phyloP scores from a whole-genome alignment of 2,797 vertebrate species.

The Anabas testudineus region DNA sequence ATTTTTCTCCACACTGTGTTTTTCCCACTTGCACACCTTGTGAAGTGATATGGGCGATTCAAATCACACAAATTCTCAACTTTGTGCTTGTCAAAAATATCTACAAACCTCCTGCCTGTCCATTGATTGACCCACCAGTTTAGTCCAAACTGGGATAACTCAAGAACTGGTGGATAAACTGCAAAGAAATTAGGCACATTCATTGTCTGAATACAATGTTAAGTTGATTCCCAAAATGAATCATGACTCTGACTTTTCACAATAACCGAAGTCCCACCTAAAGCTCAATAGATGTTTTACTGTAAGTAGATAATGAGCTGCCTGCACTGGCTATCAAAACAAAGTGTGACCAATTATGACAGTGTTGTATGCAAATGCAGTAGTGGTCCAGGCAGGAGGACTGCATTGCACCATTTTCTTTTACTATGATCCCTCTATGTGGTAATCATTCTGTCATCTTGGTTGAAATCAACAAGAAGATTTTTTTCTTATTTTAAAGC shows the following conservation, averaged over 20 bases:
- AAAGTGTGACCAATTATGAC: conserved; percentile 15
- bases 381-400: conserved; percentile 6
- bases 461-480: conserved; percentile 47
- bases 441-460: conserved; percentile 33
- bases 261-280: neutral
- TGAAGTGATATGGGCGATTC: neutral
- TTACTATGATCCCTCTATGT: conserved; percentile 18
- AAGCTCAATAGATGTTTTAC: neutral
- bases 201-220: no score
- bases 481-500: conserved; percentile 29
- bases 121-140: no score
- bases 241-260: neutral
- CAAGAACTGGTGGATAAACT: no score
- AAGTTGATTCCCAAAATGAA: neutral
- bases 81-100: neutral
- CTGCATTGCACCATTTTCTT: conserved; percentile 50
- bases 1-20: neutral
- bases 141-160: no score
- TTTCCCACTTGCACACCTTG: neutral
- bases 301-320: neutral
- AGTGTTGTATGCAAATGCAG: conserved; percentile 7
- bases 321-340: neutral
- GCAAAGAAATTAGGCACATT: no score
- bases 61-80: neutral
- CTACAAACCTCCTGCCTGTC: no score